These are phyloP conservation scores for Plutomurus gul DNA, from an alignment of 1,140 invertebrate genomes.

Conservation along the genomic window DNA sequence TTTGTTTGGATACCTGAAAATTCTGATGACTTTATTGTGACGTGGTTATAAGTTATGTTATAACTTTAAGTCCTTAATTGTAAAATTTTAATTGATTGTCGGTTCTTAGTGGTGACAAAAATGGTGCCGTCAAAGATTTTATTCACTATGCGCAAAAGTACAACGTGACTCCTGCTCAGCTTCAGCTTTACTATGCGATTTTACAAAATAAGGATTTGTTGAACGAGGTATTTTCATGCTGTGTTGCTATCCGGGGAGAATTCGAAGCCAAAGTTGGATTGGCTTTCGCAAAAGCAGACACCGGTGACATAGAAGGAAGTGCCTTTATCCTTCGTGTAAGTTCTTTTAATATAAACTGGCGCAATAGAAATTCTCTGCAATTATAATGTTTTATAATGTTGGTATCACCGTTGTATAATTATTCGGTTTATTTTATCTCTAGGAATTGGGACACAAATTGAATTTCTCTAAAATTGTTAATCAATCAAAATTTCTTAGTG, in stretches of 20 bases:
- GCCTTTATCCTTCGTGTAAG: slow-evolving; percentile 9
- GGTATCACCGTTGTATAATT: neutral
- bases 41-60: no score
- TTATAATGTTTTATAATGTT: neutral
- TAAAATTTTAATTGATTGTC: no score
- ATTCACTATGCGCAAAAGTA: slow-evolving; percentile 13
- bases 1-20: neutral
- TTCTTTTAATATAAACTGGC: no score
- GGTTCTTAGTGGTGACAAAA: neutral
- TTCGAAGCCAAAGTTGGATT: neutral
- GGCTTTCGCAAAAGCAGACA: slow-evolving; percentile 30
- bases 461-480: neutral
- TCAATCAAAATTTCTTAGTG: neutral
- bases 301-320: slow-evolving; percentile 25
- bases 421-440: neutral
- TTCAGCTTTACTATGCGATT: slow-evolving; percentile 29
- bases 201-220: slow-evolving; percentile 17
- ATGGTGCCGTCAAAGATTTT: neutral
- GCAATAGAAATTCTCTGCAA: neutral
- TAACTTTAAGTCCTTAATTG: no score
- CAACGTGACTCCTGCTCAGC: neutral
- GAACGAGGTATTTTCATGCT: neutral
- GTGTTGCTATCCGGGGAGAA: neutral
- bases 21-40: neutral
- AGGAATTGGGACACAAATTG: neutral